Percentiles rank a stretch among this genome's conserved stretches.
These are phyloP conservation scores for Choristoneura rosaceana DNA, from an alignment of 2,888 invertebrate species.

Conservation along the genomic window DNA sequence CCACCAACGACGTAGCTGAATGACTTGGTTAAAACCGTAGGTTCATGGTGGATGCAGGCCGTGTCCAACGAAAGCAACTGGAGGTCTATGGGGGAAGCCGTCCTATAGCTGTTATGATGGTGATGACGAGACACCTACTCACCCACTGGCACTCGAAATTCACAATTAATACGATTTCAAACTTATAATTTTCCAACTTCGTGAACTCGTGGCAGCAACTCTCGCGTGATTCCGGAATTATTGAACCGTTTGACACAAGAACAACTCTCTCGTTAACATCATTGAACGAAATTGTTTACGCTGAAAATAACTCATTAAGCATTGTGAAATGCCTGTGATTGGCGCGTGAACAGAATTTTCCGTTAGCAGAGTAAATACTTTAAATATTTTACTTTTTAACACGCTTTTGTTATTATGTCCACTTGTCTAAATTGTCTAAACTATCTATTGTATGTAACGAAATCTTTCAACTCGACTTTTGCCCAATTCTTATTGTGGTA, in stretches of 20 bases:
- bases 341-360: background rate
- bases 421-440: too few relatives aligned
- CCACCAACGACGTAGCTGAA: too few relatives aligned
- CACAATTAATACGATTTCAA: slow-evolving; percentile 20
- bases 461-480: background rate
- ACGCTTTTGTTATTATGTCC: too few relatives aligned
- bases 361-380: background rate
- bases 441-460: too few relatives aligned
- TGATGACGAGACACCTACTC: too few relatives aligned
- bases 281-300: background rate
- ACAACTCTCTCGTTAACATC: background rate
- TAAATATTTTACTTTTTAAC: too few relatives aligned
- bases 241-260: slow-evolving; percentile 3
- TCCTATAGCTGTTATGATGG: too few relatives aligned
- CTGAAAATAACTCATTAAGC: slow-evolving; percentile 1
- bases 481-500: too few relatives aligned
- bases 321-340: background rate
- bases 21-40: too few relatives aligned
- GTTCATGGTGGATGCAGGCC: too few relatives aligned
- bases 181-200: slow-evolving; percentile 26
- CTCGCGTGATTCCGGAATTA: slow-evolving; percentile 19
- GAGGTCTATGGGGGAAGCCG: too few relatives aligned
- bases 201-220: slow-evolving; percentile 10
- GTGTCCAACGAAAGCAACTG: too few relatives aligned
- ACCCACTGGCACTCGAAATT: background rate